Evolutionary conservation across 1,140 invertebrate species (phyloP).

Genomic region (Bombus waltoni): DNA sequence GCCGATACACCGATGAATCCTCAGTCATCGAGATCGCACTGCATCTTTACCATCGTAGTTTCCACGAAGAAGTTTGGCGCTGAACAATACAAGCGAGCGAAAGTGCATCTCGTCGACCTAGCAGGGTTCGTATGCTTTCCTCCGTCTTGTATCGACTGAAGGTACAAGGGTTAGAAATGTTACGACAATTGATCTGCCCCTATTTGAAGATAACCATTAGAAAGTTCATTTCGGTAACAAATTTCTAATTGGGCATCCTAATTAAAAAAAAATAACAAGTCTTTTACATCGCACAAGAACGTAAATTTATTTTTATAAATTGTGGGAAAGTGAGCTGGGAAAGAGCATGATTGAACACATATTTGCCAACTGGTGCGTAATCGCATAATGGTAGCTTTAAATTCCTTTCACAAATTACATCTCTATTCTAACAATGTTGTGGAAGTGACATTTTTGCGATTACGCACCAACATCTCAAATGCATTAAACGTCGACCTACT

Average conservation of each 20-base stretch:
- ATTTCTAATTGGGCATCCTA: neutral
- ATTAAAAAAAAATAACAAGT: neutral
- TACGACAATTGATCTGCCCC: neutral
- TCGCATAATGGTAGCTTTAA: neutral
- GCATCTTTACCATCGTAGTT: slow-evolving; percentile 87
- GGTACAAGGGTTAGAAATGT: neutral
- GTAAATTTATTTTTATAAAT: neutral
- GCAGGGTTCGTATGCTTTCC: slow-evolving; percentile 83
- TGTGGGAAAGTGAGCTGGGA: neutral
- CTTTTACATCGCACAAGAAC: no score
- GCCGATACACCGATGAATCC: slow-evolving; percentile 87
- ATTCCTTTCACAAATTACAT: neutral
- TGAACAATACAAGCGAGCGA: slow-evolving; percentile 83
- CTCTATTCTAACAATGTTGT: neutral
- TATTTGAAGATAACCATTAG: neutral
- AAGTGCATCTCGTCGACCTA: slow-evolving; percentile 87
- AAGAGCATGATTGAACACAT: neutral
- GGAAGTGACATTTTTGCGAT: neutral
- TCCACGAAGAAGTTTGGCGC: slow-evolving; percentile 81
- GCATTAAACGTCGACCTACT: slow-evolving; percentile 11
- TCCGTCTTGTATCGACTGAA: slow-evolving; percentile 15
- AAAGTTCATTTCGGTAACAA: no score
- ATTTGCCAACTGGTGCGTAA: neutral
- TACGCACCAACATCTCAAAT: neutral
- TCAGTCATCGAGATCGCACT: slow-evolving; percentile 87